Evolutionary conservation across 2,888 invertebrate species (phyloP), one percentile per base, ranked within the genome.

Genomic region (Drosophila colorata): DNA sequence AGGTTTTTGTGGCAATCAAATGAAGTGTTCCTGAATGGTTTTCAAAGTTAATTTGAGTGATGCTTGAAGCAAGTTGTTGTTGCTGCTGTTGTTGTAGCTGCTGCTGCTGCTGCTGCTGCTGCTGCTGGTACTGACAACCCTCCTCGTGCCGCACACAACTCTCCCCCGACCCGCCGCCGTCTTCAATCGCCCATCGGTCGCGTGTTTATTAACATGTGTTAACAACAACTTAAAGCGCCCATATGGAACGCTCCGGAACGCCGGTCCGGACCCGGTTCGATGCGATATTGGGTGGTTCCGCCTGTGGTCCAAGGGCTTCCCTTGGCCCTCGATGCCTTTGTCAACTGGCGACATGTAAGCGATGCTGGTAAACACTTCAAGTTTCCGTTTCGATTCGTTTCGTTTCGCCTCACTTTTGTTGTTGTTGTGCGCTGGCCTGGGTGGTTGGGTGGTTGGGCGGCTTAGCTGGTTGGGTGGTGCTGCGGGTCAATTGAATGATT

Each of bases 21-120:
- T 89, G 91, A 91, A 91, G 90, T 90, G 91, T 90, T 90, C 90
- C 90, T 91, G 90, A 91, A 90, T 90, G 90, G 90, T 88, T 89
- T 89, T 90, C 89, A 90, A 91, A 90, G 90, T 90, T 90, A 90
- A 90, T 90, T 90, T 90, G 89, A 90, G 90, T 90, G 90, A 90
- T 89, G 90, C 90, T 90, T 88, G 75, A 88, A 72, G 55, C 44
- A 48, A 68, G 70, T 48, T 66, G 61, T 55, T 58, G 63, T 49
- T 47, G 51, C 13, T 40, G 43, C 20, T 66, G 56, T 6, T 63
- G 71, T 9, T 46, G 55, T 14, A 56, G 53, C 25, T 53, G 51
- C 2, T 61, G 52, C 18, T 65, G 47, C 41, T 28, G 28, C 8
- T 28, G 28, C 2, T 46, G 51, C 31, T 68, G 41, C 53, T 69